These are phyloP conservation scores for Tetramorium bicarinatum DNA, from an alignment of 2,888 invertebrate genomes.

Conservation along the genomic window DNA sequence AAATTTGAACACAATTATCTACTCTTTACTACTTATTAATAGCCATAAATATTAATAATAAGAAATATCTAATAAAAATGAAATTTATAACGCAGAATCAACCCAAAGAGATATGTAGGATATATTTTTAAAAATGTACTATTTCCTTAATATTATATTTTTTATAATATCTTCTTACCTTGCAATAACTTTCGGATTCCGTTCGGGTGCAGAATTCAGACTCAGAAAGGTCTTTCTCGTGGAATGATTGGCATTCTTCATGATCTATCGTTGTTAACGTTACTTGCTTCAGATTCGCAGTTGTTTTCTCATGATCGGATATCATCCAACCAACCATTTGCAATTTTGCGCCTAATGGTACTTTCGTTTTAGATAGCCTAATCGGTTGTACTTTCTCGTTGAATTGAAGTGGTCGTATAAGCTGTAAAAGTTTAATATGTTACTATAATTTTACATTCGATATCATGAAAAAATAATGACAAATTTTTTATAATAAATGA, in stretches of 20 bases:
- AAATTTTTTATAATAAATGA: neutral
- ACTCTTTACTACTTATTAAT: too few relatives aligned
- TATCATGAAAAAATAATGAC: neutral
- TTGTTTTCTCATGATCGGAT: neutral
- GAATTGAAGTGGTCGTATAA: neutral
- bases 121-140: neutral
- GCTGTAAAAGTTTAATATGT: neutral
- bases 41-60: neutral
- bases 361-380: neutral
- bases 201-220: constrained; percentile 27
- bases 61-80: neutral
- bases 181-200: neutral
- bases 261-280: neutral
- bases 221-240: neutral
- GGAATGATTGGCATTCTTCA: constrained; percentile 9
- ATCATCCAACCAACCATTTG: constrained; percentile 33
- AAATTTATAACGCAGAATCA: neutral
- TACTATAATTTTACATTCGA: neutral
- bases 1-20: neutral
- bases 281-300: constrained; percentile 12
- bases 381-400: neutral
- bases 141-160: neutral
- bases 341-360: neutral
- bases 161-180: constrained; percentile 26
- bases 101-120: neutral